A percentile compares a stretch with the other conserved stretches of the same genome.
phyloP scores from a whole-genome alignment of 2,113 vertebrate genomes.

The Crocuta crocuta region DNA sequence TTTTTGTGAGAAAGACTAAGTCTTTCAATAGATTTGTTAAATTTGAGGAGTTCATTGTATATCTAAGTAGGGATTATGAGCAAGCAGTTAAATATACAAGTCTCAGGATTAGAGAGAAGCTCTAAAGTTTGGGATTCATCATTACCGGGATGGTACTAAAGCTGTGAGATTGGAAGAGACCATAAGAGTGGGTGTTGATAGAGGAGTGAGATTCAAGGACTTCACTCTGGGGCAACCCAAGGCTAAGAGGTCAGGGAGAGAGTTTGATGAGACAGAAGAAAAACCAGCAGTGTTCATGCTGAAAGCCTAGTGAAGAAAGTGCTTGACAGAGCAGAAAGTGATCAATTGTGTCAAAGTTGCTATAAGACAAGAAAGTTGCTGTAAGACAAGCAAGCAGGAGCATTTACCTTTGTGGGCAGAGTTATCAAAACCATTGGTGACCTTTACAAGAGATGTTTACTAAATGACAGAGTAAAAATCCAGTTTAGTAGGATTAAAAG shows the following conservation, averaged over 20 bases:
- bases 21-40: not conserved
- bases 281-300: not conserved
- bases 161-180: not conserved
- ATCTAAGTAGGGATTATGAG: not conserved
- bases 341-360: not conserved
- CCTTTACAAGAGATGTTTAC: not conserved
- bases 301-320: not conserved
- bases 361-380: too few species aligned
- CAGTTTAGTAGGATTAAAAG: not conserved
- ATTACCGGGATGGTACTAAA: not conserved
- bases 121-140: not conserved
- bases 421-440: not conserved
- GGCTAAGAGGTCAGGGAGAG: not conserved
- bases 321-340: not conserved
- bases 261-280: not conserved
- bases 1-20: not conserved
- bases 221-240: not conserved
- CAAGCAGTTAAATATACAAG: not conserved
- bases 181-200: not conserved
- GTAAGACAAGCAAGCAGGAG: too few species aligned
- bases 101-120: not conserved
- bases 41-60: not conserved
- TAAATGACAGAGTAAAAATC: not conserved
- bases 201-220: not conserved
- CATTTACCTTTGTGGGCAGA: not conserved